phyloP scores from a whole-genome alignment of 2,113 vertebrate species.

The Suricata suricatta region DNA sequence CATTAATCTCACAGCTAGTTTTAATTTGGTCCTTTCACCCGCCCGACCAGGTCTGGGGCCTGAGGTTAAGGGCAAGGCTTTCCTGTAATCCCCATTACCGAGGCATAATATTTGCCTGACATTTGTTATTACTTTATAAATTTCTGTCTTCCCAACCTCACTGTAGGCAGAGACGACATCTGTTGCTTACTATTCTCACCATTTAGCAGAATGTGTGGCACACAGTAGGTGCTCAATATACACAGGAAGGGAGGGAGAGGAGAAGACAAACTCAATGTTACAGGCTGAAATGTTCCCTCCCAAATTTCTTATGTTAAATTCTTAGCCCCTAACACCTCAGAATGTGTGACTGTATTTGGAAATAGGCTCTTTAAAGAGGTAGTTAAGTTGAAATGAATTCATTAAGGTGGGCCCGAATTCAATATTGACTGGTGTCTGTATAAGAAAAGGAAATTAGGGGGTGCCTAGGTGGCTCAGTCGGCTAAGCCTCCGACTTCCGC shows the following conservation, averaged over 20 bases:
- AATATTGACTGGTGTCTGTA: not conserved
- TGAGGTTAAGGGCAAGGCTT: not conserved
- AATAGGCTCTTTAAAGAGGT: not conserved
- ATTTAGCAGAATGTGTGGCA: not conserved
- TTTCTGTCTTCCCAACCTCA: not conserved
- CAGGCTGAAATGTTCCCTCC: not conserved
- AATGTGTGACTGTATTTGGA: slow-evolving; percentile 31
- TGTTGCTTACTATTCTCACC: not conserved
- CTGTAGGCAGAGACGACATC: not conserved
- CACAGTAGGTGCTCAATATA: not conserved
- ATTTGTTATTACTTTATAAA: not conserved
- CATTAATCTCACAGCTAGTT: not conserved
- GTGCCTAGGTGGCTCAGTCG: no score
- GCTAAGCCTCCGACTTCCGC: no score
- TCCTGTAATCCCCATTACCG: not conserved
- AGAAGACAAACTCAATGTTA: not conserved
- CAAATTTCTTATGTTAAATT: not conserved
- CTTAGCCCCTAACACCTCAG: not conserved
- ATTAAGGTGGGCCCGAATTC: not conserved
- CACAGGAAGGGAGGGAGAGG: not conserved
- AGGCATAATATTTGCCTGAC: not conserved
- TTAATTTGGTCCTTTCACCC: not conserved
- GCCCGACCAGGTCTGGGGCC: not conserved
- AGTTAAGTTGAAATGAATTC: slow-evolving; percentile 12
- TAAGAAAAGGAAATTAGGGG: not conserved